These are phyloP conservation scores for Malacosoma neustria DNA, from an alignment of 2,888 invertebrate genomes.

Conservation along the genomic window DNA sequence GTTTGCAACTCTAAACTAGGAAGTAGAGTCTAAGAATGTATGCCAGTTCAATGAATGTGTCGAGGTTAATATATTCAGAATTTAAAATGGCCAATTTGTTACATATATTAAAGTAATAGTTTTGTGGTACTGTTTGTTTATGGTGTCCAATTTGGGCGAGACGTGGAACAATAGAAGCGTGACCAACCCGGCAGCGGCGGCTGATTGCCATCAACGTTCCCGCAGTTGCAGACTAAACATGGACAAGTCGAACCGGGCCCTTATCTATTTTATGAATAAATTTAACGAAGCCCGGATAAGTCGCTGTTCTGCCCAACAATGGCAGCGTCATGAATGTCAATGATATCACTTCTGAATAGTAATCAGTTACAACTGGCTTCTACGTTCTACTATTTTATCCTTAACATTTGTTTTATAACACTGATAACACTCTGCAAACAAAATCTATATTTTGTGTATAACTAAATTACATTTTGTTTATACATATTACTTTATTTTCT, in stretches of 20 bases:
- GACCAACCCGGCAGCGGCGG: slow-evolving; percentile 31
- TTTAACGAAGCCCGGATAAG: slow-evolving; percentile 25
- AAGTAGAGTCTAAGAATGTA: too few species aligned
- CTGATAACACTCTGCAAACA: too few species aligned
- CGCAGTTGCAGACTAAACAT: slow-evolving; percentile 23
- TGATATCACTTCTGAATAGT: slow-evolving; percentile 17
- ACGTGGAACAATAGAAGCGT: slow-evolving; percentile 56
- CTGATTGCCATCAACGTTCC: slow-evolving; percentile 47
- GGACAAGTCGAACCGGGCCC: slow-evolving; percentile 30
- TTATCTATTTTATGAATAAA: slow-evolving; percentile 39
- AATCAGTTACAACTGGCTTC: not conserved
- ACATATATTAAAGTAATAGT: slow-evolving; percentile 3
- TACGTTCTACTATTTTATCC: too few species aligned
- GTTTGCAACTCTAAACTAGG: too few species aligned
- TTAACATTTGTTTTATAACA: too few species aligned
- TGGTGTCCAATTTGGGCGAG: slow-evolving; percentile 44
- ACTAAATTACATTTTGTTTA: too few species aligned
- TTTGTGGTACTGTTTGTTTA: slow-evolving; percentile 27
- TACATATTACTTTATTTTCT: too few species aligned
- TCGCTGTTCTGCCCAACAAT: slow-evolving; percentile 5
- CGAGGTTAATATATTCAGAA: not conserved
- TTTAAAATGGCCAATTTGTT: slow-evolving; percentile 25
- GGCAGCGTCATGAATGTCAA: slow-evolving; percentile 26
- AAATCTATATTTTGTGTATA: too few species aligned
- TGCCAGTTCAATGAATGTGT: not conserved